Base-by-base conservation (phyloP, 2,888 invertebrate genomes). In the Nemotelus nigrinus region DNA sequence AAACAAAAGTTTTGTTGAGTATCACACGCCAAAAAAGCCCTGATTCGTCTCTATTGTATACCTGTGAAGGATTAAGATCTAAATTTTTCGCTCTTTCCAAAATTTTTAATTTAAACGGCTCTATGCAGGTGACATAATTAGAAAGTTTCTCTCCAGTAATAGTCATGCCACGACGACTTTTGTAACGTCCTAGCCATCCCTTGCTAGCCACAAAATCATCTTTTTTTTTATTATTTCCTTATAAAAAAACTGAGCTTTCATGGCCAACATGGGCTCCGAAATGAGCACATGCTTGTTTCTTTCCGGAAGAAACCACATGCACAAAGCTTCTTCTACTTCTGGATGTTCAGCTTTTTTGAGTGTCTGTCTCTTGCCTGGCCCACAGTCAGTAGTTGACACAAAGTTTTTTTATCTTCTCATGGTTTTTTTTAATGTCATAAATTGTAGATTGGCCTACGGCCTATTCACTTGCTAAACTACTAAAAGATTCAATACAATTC, bases 311-410 rank as follows among this genome's bases (percentile, higher is more conserved):
- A 68, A 68, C 50, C n/a, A 3, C 2, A 39, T 50, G 25, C 50
- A 48, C 25, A 53, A 53, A 50, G 50, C 53, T 50, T 70, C 53
- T 70, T 70, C 70, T 41, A 70, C 10, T 53, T 50, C 41, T 48
- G 39, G 64, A 64, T 70, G 7, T 70, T 70, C 70, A 25, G 50
- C 53, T 41, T 48, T 70, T n/a, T 70, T 70, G 41, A 70, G 43
- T 43, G 44, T 64, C 45, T 64, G 64, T 5, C 64, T 41, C 3
- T 41, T 64, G 43, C 43, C 64, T 44, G 43, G 43, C n/a, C 64
- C 64, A 41, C 44, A 64, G n/a, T 64, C 44, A 43, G 64, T 44
- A 64, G 44, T 64, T 64, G 44, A 44, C 44, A 44, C 47, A 5
- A 67, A 67, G 44, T 64, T 39, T 25, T n/a, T 25, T 25, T 1